Conservation (phyloP, 1,140 invertebrate genomes). For the Vanessa tameamea region DNA sequence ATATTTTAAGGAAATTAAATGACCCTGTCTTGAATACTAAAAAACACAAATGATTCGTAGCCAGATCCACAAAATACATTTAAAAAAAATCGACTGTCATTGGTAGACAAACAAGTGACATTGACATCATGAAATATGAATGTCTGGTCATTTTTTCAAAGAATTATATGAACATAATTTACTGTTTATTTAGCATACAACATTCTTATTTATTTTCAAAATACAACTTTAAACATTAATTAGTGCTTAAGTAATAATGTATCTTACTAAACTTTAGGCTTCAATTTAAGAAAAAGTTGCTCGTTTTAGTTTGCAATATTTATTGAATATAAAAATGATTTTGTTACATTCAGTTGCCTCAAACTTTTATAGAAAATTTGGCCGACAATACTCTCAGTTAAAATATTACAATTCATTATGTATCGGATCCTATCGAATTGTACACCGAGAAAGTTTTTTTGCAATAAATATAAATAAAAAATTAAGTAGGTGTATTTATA, state of each 20-base stretch:
- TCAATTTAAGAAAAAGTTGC: neutral
- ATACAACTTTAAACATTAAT: neutral
- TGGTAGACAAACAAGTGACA: neutral
- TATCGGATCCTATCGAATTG: conserved; percentile 31
- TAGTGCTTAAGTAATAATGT: conserved; percentile 3
- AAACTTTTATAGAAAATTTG: conserved; percentile 64
- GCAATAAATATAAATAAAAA: conserved; percentile 29
- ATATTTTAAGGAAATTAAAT: too few species aligned
- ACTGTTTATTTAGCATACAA: conserved; percentile 12
- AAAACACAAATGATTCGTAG: too few species aligned
- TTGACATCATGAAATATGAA: neutral
- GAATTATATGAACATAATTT: conserved; percentile 6
- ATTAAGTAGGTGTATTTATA: conserved; percentile 49
- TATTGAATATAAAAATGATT: conserved; percentile 44
- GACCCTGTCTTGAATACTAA: too few species aligned
- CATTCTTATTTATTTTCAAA: neutral
- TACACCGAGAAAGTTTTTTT: conserved; percentile 35
- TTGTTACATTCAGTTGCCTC: conserved; percentile 63
- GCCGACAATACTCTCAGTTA: conserved; percentile 46
- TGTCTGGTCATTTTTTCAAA: conserved; percentile 12
- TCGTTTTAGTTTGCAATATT: conserved; percentile 5
- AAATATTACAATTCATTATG: conserved; percentile 38
- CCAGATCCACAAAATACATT: too few species aligned
- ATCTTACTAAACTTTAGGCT: neutral
- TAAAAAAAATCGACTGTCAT: too few species aligned